Conservation (phyloP, 2,797 vertebrate species). For the Choloepus didactylus region DNA sequence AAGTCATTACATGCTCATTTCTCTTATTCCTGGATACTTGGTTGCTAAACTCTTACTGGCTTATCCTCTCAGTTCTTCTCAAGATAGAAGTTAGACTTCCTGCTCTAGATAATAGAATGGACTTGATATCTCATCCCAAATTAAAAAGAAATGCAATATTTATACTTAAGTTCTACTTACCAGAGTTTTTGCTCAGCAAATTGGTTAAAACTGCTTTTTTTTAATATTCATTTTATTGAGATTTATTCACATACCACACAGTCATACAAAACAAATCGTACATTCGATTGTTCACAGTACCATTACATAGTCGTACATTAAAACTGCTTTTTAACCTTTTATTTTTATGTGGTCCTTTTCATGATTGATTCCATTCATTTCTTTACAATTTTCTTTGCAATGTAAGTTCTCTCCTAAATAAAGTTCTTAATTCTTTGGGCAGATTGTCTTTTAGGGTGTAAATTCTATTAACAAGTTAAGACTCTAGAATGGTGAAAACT, state of each 20-base stretch:
- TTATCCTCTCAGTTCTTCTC: background rate
- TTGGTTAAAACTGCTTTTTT: background rate
- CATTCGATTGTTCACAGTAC: no score
- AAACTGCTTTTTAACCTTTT: background rate
- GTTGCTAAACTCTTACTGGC: background rate
- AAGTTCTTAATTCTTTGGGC: background rate
- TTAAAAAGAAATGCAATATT: conserved; percentile 6
- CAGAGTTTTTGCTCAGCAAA: background rate
- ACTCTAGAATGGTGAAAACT: background rate
- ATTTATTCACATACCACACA: no score
- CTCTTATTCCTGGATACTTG: background rate
- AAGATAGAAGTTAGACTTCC: background rate
- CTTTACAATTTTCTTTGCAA: background rate
- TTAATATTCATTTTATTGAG: no score
- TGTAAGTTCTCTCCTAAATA: background rate
- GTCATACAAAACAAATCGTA: no score
- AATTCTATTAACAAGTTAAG: background rate
- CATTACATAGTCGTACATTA: background rate
- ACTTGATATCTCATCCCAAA: background rate
- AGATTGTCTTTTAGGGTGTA: background rate
- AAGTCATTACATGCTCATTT: background rate
- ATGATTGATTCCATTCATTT: background rate
- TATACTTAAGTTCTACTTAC: background rate
- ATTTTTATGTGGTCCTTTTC: background rate
- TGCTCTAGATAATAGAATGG: background rate